Conservation (phyloP, 2,888 invertebrate species). For the Drosophila parthenogenetica region DNA sequence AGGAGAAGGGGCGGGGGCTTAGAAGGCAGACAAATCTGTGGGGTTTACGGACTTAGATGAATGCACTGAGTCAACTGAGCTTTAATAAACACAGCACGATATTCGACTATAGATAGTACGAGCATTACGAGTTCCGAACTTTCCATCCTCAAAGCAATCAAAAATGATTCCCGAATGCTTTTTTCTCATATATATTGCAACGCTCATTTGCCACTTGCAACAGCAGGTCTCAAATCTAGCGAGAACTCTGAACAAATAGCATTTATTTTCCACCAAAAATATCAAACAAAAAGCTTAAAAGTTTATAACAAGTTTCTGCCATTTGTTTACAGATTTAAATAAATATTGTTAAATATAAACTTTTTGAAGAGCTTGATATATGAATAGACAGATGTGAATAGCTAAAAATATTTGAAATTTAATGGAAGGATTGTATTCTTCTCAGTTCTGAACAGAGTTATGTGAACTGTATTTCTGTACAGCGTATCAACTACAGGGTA, state of each 20-base stretch:
- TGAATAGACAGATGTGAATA: too few relatives aligned
- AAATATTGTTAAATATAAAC: too few relatives aligned
- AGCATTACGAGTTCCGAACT: background rate
- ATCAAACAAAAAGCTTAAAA: too few relatives aligned
- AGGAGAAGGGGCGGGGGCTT: background rate
- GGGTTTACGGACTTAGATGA: conserved; percentile 28
- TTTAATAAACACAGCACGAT: conserved; percentile 30
- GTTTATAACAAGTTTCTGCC: too few relatives aligned
- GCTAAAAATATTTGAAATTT: too few relatives aligned
- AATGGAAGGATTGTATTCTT: too few relatives aligned
- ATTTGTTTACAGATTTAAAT: too few relatives aligned
- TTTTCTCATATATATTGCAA: background rate
- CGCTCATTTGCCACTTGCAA: background rate
- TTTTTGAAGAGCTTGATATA: too few relatives aligned
- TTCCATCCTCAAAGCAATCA: conserved; percentile 4
- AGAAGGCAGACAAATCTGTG: conserved; percentile 41
- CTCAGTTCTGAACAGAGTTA: too few relatives aligned
- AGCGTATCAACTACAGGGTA: background rate
- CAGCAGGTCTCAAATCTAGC: conserved; percentile 1
- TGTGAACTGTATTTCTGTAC: too few relatives aligned
- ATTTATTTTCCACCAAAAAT: background rate
- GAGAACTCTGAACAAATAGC: background rate
- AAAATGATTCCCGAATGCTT: conserved; percentile 3
- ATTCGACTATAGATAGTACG: background rate
- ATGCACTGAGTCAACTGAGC: conserved; percentile 34